Evolutionary conservation across 2,113 vertebrate species (phyloP), one percentile per base, ranked within the genome.

Genomic region (Sceloporus tristichus): DNA sequence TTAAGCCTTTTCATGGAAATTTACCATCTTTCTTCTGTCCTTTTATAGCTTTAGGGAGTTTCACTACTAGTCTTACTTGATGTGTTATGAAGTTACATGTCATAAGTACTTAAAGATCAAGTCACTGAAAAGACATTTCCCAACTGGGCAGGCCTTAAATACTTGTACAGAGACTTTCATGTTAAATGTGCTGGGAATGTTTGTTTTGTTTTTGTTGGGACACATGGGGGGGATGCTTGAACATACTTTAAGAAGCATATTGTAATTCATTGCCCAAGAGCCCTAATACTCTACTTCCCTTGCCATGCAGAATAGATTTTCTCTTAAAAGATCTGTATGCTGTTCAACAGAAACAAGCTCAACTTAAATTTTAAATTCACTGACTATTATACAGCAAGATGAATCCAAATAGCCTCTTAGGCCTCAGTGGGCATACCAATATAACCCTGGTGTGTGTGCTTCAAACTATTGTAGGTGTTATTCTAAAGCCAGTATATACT

Each of bases 1-100:
- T 94, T 94, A 95, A 85, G 70, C 70, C 6, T 91, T 86, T 86
- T 76, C 84, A 88, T 90, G 85, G 77, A 93, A 87, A 93, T 70
- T 34, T 88, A 71, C 34, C 81, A 62, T 86, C 38, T 79, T 8
- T 84, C 6, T 86, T 79, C n/a, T 85, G 70, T 88, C 21, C 56
- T 87, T 88, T 83, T 80, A 79, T 82, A 71, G 87, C 79, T 89
- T 84, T 10, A 70, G 85, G 85, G 86, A 88, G 34, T 82, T 53
- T 88, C 84, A 70, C 0, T 2, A 56, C 29, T 9, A 66, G 21
- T 27, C 87, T 86, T 70, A 38, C 9, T 0, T 77, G 11, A 91
- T n/a, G 25, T 79, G 79, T 86, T 93, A 54, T 88, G 90, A 89
- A 87, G 82, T 59, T 87, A 27, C 0, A 18, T 68, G 78, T 23